These are phyloP conservation scores for Itoplectis maculator DNA, from an alignment of 2,888 invertebrate species.

Conservation along the genomic window DNA sequence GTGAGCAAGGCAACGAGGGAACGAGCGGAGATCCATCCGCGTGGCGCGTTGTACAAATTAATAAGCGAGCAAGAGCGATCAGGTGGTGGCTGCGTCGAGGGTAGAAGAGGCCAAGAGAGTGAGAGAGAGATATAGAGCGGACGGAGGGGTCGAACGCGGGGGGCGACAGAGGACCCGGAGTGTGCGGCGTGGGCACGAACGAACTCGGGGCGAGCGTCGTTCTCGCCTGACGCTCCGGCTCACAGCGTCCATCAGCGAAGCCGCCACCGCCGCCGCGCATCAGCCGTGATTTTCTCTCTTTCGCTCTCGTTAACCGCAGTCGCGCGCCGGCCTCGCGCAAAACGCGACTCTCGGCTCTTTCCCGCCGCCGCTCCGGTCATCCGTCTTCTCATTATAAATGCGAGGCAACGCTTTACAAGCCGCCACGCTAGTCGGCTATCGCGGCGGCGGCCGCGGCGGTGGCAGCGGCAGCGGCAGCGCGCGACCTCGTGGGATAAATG, in stretches of 20 bases:
- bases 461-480: no score
- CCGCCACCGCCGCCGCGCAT: no score
- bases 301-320: constrained; percentile 39
- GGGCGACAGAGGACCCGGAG: no score
- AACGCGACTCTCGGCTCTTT: constrained; percentile 48
- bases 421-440: constrained; percentile 56
- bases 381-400: constrained; percentile 80
- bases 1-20: constrained; percentile 23
- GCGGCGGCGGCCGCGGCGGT: background rate
- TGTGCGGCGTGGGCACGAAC: background rate
- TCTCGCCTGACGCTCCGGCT: no score
- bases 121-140: no score
- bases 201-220: no score
- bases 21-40: constrained; percentile 58
- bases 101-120: background rate
- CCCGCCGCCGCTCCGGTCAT: constrained; percentile 71
- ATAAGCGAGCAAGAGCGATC: constrained; percentile 57
- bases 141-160: no score
- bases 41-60: constrained; percentile 60
- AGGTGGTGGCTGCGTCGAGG: constrained; percentile 23
- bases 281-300: constrained; percentile 36
- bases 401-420: constrained; percentile 74
- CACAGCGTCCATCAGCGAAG: no score
- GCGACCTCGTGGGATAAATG: constrained; percentile 76
- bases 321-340: no score